These are phyloP conservation scores for Vanessa cardui DNA, from an alignment of 2,888 invertebrate species.

Conservation along the genomic window DNA sequence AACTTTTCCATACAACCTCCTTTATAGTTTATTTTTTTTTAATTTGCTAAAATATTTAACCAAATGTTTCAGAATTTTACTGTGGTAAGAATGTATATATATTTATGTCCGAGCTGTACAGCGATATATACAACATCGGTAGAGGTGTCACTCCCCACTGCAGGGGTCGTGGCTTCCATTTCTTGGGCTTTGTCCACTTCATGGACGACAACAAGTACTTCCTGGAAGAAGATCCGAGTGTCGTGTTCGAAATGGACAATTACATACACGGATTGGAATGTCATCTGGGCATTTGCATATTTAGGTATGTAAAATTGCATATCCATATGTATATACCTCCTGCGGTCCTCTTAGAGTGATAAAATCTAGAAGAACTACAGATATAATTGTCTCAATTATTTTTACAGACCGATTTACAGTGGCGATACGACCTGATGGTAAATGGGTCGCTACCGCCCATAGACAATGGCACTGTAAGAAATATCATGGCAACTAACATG, in stretches of 20 bases:
- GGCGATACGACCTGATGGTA: no score
- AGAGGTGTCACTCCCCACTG: conserved; percentile 65
- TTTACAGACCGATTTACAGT: no score
- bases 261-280: conserved; percentile 74
- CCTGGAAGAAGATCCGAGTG: conserved; percentile 67
- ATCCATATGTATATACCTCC: background rate
- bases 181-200: conserved; percentile 71
- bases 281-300: conserved; percentile 68
- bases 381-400: no score
- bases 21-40: background rate
- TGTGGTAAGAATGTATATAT: conserved; percentile 74
- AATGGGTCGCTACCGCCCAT: no score
- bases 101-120: conserved; percentile 71
- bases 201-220: conserved; percentile 69
- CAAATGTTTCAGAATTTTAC: conserved; percentile 71
- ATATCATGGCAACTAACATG: no score
- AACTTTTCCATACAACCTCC: no score
- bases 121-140: conserved; percentile 74
- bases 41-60: no score
- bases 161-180: conserved; percentile 66
- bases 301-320: conserved; percentile 52
- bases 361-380: no score
- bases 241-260: conserved; percentile 70
- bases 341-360: background rate
- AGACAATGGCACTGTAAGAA: no score